Evolutionary conservation across 2,113 vertebrate genomes (phyloP), one percentile per base, ranked within the genome.

Genomic region (Heptranchias perlo): DNA sequence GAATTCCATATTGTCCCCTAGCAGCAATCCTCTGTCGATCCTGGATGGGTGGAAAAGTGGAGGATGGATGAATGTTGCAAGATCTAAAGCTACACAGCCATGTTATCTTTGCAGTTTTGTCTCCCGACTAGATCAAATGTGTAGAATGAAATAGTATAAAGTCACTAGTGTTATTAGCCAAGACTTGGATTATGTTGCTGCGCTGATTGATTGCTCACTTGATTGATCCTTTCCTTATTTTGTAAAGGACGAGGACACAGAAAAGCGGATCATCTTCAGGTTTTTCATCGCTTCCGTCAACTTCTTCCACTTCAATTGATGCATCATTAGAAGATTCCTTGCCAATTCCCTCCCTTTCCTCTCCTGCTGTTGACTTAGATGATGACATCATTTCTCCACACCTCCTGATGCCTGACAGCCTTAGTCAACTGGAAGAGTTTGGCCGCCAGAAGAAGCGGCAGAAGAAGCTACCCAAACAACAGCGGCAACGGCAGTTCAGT

Each of bases 351-450:
- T 96, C 97, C 84, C 96, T 97, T 31, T 97, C 97, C 69, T 96
- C 97, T 69, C 65, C 94, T 18, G 11, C 47, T 0, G 61, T 7
- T 14, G 94, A 95, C 11, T 96, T 96, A 54, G 98, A 98, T 0
- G 98, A 99, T 0, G 98, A 98, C 95, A 98, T 98, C 96, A 96
- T 98, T 95, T 98, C 98, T 96, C 98, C 99, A 65, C 99, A 99
- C 96, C 98, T 99, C 96, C 97, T 99, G 96, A 97, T 99, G 73
- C 98, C 99, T 0, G 99, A 99, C 97, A 99, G 99, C 97, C 98
- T 99, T 97, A 99, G 98, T 97, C 99, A 99, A 97, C 98, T 99
- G 96, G 99, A 99, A 96, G 99, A 99, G 96, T 99, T 99, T 35
- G 99, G 99, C 44, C 97, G 98, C 21, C 98, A 99, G 96, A 99